These are phyloP conservation scores for Suricata suricatta DNA, from an alignment of 2,113 vertebrate genomes.

Conservation along the genomic window DNA sequence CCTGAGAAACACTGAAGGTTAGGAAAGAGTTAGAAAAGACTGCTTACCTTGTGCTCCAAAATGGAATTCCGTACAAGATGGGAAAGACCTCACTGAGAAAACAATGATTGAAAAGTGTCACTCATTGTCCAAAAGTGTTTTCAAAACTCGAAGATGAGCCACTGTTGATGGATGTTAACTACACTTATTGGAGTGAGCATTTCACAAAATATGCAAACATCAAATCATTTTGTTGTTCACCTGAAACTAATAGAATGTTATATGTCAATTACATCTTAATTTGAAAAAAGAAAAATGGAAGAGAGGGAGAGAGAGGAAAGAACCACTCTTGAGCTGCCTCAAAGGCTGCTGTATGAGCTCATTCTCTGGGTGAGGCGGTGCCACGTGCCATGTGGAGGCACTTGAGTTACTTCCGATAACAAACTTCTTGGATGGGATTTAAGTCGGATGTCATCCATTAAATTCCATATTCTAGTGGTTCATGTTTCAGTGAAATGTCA, in stretches of 20 bases:
- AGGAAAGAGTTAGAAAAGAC: neutral
- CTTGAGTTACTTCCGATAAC: neutral
- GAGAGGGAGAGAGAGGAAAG: neutral
- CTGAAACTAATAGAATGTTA: neutral
- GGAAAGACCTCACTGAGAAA: neutral
- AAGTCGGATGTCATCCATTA: constrained; percentile 52
- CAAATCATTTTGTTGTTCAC: neutral
- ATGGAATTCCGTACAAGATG: neutral
- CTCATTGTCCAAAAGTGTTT: neutral
- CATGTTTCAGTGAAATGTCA: constrained; percentile 32
- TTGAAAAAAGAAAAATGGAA: neutral
- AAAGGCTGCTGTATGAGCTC: neutral
- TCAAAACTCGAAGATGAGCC: neutral
- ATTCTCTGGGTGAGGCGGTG: neutral
- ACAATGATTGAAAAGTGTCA: neutral
- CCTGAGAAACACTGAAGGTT: neutral
- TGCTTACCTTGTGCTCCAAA: neutral
- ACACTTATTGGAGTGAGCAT: neutral
- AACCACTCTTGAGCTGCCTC: neutral
- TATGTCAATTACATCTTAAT: neutral
- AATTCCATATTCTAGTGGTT: constrained; percentile 17
- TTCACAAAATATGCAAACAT: neutral
- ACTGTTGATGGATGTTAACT: neutral
- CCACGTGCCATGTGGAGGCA: neutral
- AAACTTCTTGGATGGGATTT: neutral